A percentile compares a stretch with the other conserved stretches of the same genome.
phyloP scores from a whole-genome alignment of 2,113 vertebrate genomes.

The Ardeotis arabs region DNA sequence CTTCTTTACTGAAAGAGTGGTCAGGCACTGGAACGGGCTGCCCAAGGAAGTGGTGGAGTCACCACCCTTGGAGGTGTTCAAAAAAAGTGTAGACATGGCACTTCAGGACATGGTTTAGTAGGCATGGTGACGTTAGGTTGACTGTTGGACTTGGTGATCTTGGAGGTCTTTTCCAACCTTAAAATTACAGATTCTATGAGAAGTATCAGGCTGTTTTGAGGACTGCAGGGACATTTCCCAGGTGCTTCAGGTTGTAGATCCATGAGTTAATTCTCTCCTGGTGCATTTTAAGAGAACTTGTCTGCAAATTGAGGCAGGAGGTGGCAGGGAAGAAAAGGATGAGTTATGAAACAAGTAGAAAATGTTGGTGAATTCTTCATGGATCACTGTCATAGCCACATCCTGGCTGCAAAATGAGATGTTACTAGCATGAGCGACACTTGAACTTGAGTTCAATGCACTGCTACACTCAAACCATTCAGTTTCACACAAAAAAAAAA shows the following conservation, averaged over 20 bases:
- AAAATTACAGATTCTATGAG: too few relatives aligned
- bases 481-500: neutral
- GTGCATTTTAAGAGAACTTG: neutral
- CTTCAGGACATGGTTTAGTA: too few relatives aligned
- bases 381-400: neutral
- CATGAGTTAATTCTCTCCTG: neutral
- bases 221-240: neutral
- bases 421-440: neutral
- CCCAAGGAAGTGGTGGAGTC: too few relatives aligned
- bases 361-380: neutral
- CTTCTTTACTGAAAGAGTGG: too few relatives aligned
- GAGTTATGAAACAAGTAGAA: neutral
- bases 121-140: too few relatives aligned
- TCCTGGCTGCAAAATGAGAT: neutral
- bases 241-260: neutral
- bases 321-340: neutral
- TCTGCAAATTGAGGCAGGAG: neutral
- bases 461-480: neutral
- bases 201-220: neutral
- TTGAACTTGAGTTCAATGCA: neutral
- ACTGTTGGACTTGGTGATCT: too few relatives aligned
- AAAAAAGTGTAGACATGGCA: too few relatives aligned
- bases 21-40: too few relatives aligned
- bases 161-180: too few relatives aligned
- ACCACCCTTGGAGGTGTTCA: too few relatives aligned